A percentile compares a stretch with the other conserved stretches of the same genome.
Evolutionary conservation across 2,888 invertebrate species (phyloP).

Genomic region (Gandaritis pyraliata): DNA sequence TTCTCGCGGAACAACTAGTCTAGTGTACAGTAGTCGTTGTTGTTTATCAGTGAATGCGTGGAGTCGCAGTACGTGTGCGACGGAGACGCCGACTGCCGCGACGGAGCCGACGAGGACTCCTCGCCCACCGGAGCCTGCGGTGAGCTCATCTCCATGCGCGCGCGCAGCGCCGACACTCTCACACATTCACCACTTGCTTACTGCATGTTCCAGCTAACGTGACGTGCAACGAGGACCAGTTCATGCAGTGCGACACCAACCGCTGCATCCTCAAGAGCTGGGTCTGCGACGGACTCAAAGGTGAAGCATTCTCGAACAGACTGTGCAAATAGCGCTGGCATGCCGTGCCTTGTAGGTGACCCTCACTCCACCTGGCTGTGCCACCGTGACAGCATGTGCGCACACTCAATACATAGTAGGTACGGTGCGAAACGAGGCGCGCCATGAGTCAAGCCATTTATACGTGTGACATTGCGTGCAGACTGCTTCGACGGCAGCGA

Average conservation of each 20-base stretch:
- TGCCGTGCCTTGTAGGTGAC: no score
- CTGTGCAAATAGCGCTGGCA: no score
- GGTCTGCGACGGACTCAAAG: conserved; percentile 86
- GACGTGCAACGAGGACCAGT: conserved; percentile 79
- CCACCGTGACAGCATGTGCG: no score
- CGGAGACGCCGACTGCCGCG: conserved; percentile 89
- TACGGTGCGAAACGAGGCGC: no score
- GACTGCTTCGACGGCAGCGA: conserved; percentile 91
- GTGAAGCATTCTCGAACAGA: conserved; percentile 32
- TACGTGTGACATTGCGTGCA: conserved; percentile 31
- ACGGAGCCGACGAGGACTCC: conserved; percentile 89
- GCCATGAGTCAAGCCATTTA: no score
- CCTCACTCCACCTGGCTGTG: no score
- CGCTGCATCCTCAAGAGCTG: conserved; percentile 87
- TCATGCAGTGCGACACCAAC: conserved; percentile 85
- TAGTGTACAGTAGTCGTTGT: no score
- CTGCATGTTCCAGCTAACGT: conserved; percentile 67
- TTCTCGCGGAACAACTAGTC: no score
- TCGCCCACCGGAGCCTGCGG: conserved; percentile 86
- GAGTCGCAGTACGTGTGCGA: conserved; percentile 89
- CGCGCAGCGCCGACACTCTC: background rate
- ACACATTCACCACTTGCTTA: no score
- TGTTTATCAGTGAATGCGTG: conserved; percentile 85
- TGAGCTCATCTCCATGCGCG: no score
- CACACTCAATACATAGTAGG: no score